phyloP scores from a whole-genome alignment of 2,113 vertebrate genomes.

The Pelecanus crispus region DNA sequence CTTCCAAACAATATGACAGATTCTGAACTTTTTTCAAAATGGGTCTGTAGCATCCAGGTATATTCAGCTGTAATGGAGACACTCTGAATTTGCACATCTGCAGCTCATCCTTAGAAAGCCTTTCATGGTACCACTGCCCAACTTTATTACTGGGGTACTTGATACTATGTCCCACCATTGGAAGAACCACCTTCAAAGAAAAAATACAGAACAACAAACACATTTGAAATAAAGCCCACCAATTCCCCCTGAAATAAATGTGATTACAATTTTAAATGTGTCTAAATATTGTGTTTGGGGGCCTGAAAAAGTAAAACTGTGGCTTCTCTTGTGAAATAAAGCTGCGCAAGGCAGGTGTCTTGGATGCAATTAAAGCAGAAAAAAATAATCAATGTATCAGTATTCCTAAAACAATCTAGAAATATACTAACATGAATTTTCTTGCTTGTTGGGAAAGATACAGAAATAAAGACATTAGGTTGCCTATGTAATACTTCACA shows the following conservation, averaged over 20 bases:
- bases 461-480: background rate
- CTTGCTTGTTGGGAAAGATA: background rate
- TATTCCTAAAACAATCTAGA: background rate
- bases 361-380: background rate
- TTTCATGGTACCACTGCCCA: slow-evolving; percentile 81
- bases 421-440: background rate
- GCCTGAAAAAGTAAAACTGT: background rate
- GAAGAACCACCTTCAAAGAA: slow-evolving; percentile 84
- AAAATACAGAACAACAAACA: background rate
- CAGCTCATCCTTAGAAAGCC: slow-evolving; percentile 76
- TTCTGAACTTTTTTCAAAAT: slow-evolving; percentile 83
- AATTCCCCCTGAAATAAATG: background rate
- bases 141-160: slow-evolving; percentile 84
- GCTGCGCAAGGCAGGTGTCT: background rate
- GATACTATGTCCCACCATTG: slow-evolving; percentile 88
- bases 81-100: slow-evolving; percentile 81
- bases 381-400: background rate
- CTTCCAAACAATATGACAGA: slow-evolving; percentile 73
- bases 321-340: background rate
- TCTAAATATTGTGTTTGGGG: background rate
- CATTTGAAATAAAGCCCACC: background rate
- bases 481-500: background rate
- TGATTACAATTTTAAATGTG: background rate
- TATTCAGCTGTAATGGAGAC: slow-evolving; percentile 82
- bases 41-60: slow-evolving; percentile 90